Evolutionary conservation across 1,140 invertebrate species (phyloP).

Genomic region (Lucilia cuprina): DNA sequence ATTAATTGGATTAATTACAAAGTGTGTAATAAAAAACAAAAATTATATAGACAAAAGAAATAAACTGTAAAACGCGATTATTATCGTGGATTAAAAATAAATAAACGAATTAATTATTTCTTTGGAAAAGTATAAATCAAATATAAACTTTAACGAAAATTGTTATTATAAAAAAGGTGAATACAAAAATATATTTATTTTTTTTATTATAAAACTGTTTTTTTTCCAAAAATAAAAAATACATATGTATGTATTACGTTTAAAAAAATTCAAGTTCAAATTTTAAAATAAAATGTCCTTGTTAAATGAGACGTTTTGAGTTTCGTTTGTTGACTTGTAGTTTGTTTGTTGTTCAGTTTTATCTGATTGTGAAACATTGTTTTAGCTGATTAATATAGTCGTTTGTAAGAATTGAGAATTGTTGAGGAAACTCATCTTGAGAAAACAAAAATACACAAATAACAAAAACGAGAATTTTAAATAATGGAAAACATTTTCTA

Average conservation of each 20-base stretch:
- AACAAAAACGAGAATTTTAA: too few relatives aligned
- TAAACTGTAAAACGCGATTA: not conserved
- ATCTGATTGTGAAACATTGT: not conserved
- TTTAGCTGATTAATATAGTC: not conserved
- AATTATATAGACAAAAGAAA: not conserved
- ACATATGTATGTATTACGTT: too few relatives aligned
- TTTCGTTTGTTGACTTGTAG: not conserved
- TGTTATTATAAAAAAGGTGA: constrained; percentile 4
- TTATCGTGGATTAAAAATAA: not conserved
- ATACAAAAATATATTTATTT: not conserved
- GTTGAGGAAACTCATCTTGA: too few relatives aligned
- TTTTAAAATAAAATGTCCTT: not conserved
- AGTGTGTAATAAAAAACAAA: not conserved
- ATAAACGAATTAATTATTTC: not conserved
- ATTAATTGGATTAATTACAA: not conserved
- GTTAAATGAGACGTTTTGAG: not conserved
- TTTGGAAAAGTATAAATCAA: not conserved
- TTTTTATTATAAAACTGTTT: too few relatives aligned
- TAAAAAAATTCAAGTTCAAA: not conserved
- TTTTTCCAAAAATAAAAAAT: too few relatives aligned
- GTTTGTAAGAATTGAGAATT: not conserved
- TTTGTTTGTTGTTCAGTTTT: not conserved
- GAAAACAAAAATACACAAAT: too few relatives aligned
- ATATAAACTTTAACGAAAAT: not conserved
- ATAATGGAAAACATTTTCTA: too few relatives aligned